Base-by-base conservation (phyloP, 92 coral and sea anemone genomes). In the Phenganax stokvisi region DNA sequence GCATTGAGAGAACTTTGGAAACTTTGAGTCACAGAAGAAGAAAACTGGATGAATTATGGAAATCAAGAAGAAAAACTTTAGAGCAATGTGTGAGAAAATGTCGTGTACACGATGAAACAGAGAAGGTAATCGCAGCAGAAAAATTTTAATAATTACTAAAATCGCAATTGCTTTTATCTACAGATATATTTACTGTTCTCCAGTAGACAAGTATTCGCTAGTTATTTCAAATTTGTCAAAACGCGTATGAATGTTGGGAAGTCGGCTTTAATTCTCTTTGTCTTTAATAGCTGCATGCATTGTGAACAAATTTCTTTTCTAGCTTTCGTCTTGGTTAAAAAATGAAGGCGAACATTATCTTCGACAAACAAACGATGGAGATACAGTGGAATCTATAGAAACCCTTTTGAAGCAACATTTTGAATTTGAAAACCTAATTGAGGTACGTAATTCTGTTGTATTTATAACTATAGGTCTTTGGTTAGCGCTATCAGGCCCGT, bases 21-120 rank as follows among this genome's bases (percentile, higher is more conserved):
- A 96, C 96, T 37, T 74, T 94, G 81, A 96, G 91, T 59, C 92
- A 88, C 29, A 91, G 97, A 20, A 85, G 98, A 56, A 74, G 92
- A 54, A 92, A 92, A 56, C 84, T 94, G 27, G 98, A 94, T 76
- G 97, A 92, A 67, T 84, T 90, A 20, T 94, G 98, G 98, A 94
- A 92, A 56, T 89, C 89, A 59, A 81, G 97, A 53, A 92, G 92
- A 80, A 89, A 89, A 71, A 85, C 87, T 47, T 80, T 94, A 51
- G 98, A 94, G 72, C 98, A 94, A 66, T 94, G 97, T 78, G 90
- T 94, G 72, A 88, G 90, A 84, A 92, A 89, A 72, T 92, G 98
- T 84, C 89, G 88, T 84, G 92, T 94, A 53, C 96, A 94, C 76
- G 98, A 94, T 51, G 98, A 94, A 77, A 91, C 91, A 58, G 72